phyloP scores from a whole-genome alignment of 2,113 vertebrate genomes.

The Amphiprion percula region DNA sequence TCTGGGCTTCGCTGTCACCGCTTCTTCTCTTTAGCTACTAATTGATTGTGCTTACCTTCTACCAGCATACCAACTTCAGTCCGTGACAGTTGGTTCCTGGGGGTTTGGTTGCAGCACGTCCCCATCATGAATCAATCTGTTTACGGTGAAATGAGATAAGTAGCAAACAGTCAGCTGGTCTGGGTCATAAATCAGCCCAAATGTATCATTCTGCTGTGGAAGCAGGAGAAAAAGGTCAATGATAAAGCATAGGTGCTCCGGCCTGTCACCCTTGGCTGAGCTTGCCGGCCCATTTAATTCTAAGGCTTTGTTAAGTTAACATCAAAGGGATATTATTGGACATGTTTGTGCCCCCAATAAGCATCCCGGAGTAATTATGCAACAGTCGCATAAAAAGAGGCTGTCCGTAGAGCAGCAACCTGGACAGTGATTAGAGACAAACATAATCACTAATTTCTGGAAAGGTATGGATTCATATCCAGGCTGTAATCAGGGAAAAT shows the following conservation, averaged over 20 bases:
- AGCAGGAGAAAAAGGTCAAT: slow-evolving; percentile 45
- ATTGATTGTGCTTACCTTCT: slow-evolving; percentile 38
- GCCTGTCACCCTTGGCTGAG: slow-evolving; percentile 53
- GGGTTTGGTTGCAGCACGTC: slow-evolving; percentile 15
- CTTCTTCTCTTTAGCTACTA: slow-evolving; percentile 40
- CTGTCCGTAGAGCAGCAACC: slow-evolving; percentile 33
- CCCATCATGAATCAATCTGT: slow-evolving; percentile 59
- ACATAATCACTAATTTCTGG: slow-evolving; percentile 49
- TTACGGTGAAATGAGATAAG: slow-evolving; percentile 62
- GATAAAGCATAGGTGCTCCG: slow-evolving; percentile 39
- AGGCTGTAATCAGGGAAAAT: slow-evolving; percentile 29
- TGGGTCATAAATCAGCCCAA: slow-evolving; percentile 58
- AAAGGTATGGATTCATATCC: slow-evolving; percentile 27
- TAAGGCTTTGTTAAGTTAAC: slow-evolving; percentile 50
- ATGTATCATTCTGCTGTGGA: slow-evolving; percentile 45
- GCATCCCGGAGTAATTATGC: slow-evolving; percentile 64
- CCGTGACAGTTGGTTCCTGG: slow-evolving; percentile 22
- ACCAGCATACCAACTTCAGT: slow-evolving; percentile 24
- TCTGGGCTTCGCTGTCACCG: slow-evolving; percentile 49
- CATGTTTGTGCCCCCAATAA: slow-evolving; percentile 58
- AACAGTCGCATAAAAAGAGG: slow-evolving; percentile 25
- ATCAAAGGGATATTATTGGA: slow-evolving; percentile 65
- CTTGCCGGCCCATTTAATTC: slow-evolving; percentile 51
- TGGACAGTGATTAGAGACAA: slow-evolving; percentile 31
- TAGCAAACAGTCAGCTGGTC: slow-evolving; percentile 26